Evolutionary conservation across 2,113 vertebrate genomes (phyloP).

Genomic region (Pampusana beccarii): DNA sequence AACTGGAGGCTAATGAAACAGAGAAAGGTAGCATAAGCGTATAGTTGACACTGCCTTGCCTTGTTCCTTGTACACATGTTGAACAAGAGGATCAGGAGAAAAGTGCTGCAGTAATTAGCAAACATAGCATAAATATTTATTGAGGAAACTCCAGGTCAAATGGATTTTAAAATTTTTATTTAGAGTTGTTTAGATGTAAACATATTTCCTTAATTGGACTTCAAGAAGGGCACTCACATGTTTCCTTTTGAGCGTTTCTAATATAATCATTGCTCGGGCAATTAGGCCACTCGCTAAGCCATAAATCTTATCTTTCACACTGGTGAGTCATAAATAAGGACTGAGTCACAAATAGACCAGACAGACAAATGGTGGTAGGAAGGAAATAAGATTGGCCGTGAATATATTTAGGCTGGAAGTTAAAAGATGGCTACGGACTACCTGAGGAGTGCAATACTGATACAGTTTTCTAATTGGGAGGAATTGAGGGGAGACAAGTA

Average conservation of each 20-base stretch:
- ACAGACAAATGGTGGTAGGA: slow-evolving; percentile 61
- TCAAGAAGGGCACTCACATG: slow-evolving; percentile 6
- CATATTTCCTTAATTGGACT: slow-evolving; percentile 32
- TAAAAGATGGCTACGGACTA: slow-evolving; percentile 6
- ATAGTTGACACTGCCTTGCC: background rate
- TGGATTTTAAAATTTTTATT: background rate
- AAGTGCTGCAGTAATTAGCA: background rate
- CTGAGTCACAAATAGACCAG: slow-evolving; percentile 61
- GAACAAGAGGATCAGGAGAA: slow-evolving; percentile 2
- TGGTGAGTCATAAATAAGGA: slow-evolving; percentile 56
- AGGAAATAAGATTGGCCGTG: slow-evolving; percentile 45
- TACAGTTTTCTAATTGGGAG: background rate
- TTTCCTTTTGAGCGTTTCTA: slow-evolving; percentile 34
- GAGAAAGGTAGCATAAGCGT: background rate
- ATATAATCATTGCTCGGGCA: slow-evolving; percentile 40
- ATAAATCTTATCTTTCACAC: slow-evolving; percentile 67
- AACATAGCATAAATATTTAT: slow-evolving; percentile 29
- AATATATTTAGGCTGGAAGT: slow-evolving; percentile 49
- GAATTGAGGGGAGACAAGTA: background rate
- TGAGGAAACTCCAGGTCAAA: slow-evolving; percentile 1
- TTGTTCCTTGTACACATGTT: background rate
- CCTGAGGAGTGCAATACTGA: slow-evolving; percentile 4
- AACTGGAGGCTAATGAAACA: background rate
- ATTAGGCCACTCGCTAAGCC: slow-evolving; percentile 49
- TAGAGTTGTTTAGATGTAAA: slow-evolving; percentile 31